phyloP scores from a whole-genome alignment of 1,140 invertebrate species.

The Lepeophtheirus salmonis region DNA sequence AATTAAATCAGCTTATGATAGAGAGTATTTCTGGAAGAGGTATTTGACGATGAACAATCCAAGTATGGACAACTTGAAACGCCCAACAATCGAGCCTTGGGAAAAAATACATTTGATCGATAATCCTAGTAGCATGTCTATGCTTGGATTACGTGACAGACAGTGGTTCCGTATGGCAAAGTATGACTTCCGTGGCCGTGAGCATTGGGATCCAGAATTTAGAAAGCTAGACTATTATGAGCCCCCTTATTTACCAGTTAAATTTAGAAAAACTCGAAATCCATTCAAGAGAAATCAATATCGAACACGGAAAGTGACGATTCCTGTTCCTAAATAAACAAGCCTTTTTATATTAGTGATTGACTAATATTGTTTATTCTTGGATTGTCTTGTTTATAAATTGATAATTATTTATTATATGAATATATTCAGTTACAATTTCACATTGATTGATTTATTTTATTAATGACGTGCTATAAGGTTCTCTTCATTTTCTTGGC shows the following conservation, averaged over 20 bases:
- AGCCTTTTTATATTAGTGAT: too few relatives aligned
- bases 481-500: too few relatives aligned
- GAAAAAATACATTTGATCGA: not conserved
- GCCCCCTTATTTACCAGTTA: not conserved
- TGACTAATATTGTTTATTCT: too few relatives aligned
- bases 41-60: not conserved
- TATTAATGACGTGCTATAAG: too few relatives aligned
- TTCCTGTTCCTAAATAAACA: not conserved
- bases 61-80: not conserved
- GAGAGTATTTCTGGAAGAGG: not conserved
- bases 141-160: not conserved
- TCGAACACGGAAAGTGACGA: not conserved
- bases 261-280: not conserved
- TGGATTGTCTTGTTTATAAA: too few relatives aligned
- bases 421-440: too few relatives aligned
- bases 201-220: not conserved
- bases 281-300: not conserved
- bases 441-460: too few relatives aligned
- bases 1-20: not conserved
- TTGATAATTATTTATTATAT: too few relatives aligned
- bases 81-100: not conserved
- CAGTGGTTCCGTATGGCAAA: not conserved
- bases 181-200: not conserved
- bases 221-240: not conserved
- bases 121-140: not conserved